Base-by-base conservation (phyloP, 2,113 vertebrate genomes). In the Phaethon lepturus region DNA sequence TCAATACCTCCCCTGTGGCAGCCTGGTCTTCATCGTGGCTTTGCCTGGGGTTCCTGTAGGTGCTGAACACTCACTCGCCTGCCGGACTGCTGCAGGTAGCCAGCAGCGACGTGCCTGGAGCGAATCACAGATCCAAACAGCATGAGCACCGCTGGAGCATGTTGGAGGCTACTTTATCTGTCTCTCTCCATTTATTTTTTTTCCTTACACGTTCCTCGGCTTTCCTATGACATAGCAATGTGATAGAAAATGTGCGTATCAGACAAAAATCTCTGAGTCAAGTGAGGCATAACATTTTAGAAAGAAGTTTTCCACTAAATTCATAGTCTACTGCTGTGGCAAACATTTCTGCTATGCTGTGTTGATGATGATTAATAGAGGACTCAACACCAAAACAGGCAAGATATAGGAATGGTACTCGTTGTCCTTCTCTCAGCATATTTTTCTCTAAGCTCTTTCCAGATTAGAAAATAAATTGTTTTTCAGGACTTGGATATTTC, bases 21-120 rank as follows among this genome's bases (percentile, higher is more conserved):
- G 8, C 42, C 23, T 71, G 9, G 23, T 44, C 10, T 67, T 73
- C 56, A 20, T 24, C 35, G 6, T 3, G 28, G 31, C 60, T 92
- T 52, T 86, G 40, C 47, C 58, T 31, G 6, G 12, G 17, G n/a
- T 62, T 90, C 45, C 72, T 55, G 22, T 31, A 53, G 62, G 3
- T 15, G 33, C 45, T 73, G 63, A 79, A 53, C 63, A 10, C 50
- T 75, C 3, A 0, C 40, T 78, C 7, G 8, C 28, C 55, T 6
- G 1, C 31, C 67, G 38, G 35, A 11, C 20, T 50, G 29, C 10
- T 62, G 67, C 38, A 63, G 22, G 22, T 15, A 7, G 13, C 16
- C 52, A 68, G 13, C 2, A 2, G 20, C 0, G 0, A 72, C 0
- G 0, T 22, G 58, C 42, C 67, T 33, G 28, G 11, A 71, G 33